Percentiles rank a stretch among this genome's conserved stretches.
phyloP scores from a whole-genome alignment of 2,888 invertebrate species.

The Asteroscopus sphinx region DNA sequence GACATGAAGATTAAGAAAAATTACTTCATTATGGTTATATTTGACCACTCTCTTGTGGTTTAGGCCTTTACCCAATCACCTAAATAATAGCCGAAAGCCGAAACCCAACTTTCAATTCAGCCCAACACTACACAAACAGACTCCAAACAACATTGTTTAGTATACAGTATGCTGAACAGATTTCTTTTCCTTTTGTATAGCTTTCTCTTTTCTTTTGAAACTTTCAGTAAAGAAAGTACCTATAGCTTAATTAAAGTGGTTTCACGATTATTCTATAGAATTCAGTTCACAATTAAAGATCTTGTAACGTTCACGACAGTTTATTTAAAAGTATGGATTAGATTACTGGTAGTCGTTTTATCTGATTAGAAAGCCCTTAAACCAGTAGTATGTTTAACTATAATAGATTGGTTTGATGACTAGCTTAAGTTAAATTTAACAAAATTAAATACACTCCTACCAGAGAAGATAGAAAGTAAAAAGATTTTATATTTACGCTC shows the following conservation, averaged over 20 bases:
- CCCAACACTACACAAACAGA: constrained; percentile 21
- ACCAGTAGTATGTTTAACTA: too few relatives aligned
- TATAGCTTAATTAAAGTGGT: constrained; percentile 20
- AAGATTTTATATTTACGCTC: too few relatives aligned
- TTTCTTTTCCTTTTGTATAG: constrained; percentile 15
- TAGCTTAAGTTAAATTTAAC: too few relatives aligned
- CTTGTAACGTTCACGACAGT: constrained; percentile 1
- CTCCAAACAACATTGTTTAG: constrained; percentile 26
- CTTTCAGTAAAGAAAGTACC: neutral
- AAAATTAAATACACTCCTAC: too few relatives aligned
- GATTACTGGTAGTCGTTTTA: neutral
- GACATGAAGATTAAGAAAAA: too few relatives aligned
- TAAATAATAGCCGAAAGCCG: constrained; percentile 15
- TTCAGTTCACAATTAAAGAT: constrained; percentile 1
- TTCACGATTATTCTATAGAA: constrained; percentile 5
- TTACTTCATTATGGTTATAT: too few relatives aligned
- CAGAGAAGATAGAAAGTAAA: too few relatives aligned
- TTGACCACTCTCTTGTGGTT: neutral
- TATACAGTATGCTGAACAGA: constrained; percentile 21
- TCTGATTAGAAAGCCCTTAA: too few relatives aligned
- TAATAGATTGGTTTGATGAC: too few relatives aligned
- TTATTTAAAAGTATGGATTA: constrained; percentile 1
- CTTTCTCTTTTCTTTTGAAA: constrained; percentile 28
- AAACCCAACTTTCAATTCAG: constrained; percentile 26
- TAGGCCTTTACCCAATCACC: neutral